Evolutionary conservation across 2,113 vertebrate genomes (phyloP).

Genomic region (Gadus chalcogrammus): DNA sequence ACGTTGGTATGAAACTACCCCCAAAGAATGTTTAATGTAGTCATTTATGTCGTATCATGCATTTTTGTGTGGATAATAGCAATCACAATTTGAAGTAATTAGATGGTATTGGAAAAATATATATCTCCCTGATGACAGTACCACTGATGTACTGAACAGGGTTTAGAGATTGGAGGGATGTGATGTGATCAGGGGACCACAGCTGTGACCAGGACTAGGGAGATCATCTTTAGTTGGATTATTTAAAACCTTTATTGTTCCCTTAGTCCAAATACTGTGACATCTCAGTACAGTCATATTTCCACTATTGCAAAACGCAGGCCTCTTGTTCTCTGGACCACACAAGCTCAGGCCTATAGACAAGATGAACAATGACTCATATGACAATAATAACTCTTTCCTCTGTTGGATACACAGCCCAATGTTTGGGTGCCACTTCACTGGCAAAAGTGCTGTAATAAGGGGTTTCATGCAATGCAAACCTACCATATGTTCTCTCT

Average conservation of each 20-base stretch:
- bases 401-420: conserved; percentile 17
- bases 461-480: conserved; percentile 49
- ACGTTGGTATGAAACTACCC: conserved; percentile 5
- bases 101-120: no score
- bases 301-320: not conserved
- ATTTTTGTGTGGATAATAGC: no score
- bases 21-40: not conserved
- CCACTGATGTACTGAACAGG: no score
- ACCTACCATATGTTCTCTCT: conserved; percentile 41
- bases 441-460: conserved; percentile 51
- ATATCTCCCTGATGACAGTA: no score
- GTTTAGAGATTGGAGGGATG: no score
- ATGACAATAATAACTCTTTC: conserved; percentile 3
- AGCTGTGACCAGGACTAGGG: no score
- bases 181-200: no score
- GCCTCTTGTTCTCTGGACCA: not conserved
- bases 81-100: no score
- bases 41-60: not conserved
- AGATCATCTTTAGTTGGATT: no score
- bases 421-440: conserved; percentile 23
- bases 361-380: conserved; percentile 31
- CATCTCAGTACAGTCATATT: no score
- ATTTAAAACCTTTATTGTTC: no score
- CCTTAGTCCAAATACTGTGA: no score
- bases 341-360: conserved; percentile 18